Conservation (phyloP, 2,888 invertebrate genomes). For the Koerneria pararmatus region DNA sequence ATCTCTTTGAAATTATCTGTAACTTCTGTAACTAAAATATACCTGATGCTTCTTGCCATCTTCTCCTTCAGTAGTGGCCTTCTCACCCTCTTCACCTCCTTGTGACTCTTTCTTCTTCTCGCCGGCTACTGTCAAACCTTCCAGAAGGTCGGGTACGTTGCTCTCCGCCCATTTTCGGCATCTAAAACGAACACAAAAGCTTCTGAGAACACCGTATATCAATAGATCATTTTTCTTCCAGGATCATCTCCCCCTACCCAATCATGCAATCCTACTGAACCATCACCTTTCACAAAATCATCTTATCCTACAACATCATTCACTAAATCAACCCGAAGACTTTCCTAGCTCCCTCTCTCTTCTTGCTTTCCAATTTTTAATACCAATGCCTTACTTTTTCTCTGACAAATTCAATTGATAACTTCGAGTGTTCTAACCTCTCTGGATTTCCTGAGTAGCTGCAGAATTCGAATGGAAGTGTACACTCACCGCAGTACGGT, state of each 20-base stretch:
- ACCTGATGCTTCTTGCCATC: too few species aligned
- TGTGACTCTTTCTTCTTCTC: slow-evolving; percentile 29
- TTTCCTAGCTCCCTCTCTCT: too few species aligned
- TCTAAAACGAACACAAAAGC: slow-evolving; percentile 16
- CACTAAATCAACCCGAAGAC: slow-evolving; percentile 67
- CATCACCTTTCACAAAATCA: neutral
- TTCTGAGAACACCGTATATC: neutral
- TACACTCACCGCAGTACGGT: slow-evolving; percentile 41
- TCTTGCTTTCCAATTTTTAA: too few species aligned
- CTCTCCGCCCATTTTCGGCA: slow-evolving; percentile 94
- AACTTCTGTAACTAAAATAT: too few species aligned
- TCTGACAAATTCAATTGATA: too few species aligned
- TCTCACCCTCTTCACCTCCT: neutral
- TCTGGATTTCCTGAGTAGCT: slow-evolving; percentile 96
- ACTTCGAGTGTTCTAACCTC: too few species aligned
- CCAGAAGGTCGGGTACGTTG: slow-evolving; percentile 86
- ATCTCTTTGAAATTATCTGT: too few species aligned
- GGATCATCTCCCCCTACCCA: neutral
- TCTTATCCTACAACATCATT: neutral
- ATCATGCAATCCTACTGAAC: neutral
- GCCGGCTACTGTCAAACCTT: slow-evolving; percentile 67
- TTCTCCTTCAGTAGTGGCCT: too few species aligned
- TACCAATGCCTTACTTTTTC: too few species aligned
- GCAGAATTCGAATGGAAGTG: slow-evolving; percentile 74
- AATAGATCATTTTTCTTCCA: neutral